Evolutionary conservation across 2,113 vertebrate genomes (phyloP), one percentile per base, ranked within the genome.

Genomic region (Pavo muticus): DNA sequence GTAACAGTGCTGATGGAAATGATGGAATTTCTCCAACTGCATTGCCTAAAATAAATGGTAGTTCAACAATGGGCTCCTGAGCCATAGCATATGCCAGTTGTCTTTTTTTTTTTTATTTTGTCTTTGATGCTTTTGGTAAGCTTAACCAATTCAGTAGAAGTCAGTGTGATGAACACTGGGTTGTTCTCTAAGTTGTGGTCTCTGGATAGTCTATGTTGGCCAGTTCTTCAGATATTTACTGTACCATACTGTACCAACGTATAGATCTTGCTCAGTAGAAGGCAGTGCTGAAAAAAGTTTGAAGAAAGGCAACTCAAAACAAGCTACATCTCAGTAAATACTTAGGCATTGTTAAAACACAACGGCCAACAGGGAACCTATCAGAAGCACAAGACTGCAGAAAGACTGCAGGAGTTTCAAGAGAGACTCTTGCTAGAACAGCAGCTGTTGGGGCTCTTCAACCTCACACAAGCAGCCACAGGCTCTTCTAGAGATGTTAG

Each of bases 241-340:
- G 48, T n/a, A 71, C 65, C 50, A 54, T 54, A 54, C 27, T 54
- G 29, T 54, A 30, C 27, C 52, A 95, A 65, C 45, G 35, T 40
- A 57, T 1, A 44, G 39, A 57, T 48, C 24, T 91, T 50, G 10
- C n/a, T 84, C 86, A 75, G 57, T 67, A 87, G 30, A 84, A 37
- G 60, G 21, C 35, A 78, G 78, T 39, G 44, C 23, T 63, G 63
- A 84, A 81, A 71, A 88, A 56, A 71, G 7, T 25, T 67, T 74
- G 61, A 83, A 78, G 45, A 65, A 84, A 88, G 85, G 72, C 29
- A 60, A 73, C 25, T 52, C 11, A 45, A 40, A 70, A 57, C 27
- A 88, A 91, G 67, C 10, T 39, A 78, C 10, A 67, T 75, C 44
- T 75, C 63, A 87, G 44, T 52, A 93, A 92, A 93, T 32, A 75